Base-by-base conservation (phyloP, 2,888 invertebrate genomes). In the Actias luna region DNA sequence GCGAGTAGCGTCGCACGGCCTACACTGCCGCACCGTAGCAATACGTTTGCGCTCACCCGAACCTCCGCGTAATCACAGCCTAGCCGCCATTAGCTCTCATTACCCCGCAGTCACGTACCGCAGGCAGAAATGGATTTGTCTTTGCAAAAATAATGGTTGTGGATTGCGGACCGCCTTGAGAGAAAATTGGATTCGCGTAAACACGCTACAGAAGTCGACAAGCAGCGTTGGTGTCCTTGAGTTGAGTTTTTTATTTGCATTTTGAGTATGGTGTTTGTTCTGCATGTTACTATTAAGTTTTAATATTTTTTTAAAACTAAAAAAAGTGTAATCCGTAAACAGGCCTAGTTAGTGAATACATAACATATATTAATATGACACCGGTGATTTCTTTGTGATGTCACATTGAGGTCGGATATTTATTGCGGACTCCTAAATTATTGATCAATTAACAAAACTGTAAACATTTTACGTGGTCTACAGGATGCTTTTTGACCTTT, bases 101-200 rank as follows among this genome's bases (percentile, higher is more conserved):
- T 91, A 91, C 87, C 79, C 78, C 79, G 73, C 86, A 87, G 90
- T 90, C 92, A 92, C 92, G 92, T 92, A 91, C 85, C 81, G 82
- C 85, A 74, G 79, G 83, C 87, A 85, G 88, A 88, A 91, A 91
- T 90, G 90, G 92, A 92, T 91, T 91, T 92, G 91, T 92, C 92
- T 92, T 88, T 91, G 89, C 90, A 85, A 88, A 89, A 90, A 89
- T 91, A 90, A 92, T 90, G 87, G 89, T 88, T 86, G 84, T 79
- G 88, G 90, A 90, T 92, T 91, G 89, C 88, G 85, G 88, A 83
- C 87, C 88, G 86, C 90, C 87, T 87, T 78, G 80, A 87, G n/a
- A 29, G 90, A 87, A 90, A 89, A 90, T 91, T 90, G 89, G 88
- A 88, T 89, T 87, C 85, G 80, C 79, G 82, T 82, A 87, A 89